Evolutionary conservation across 2,113 vertebrate species (phyloP), one percentile per base, ranked within the genome.

Genomic region (Albula goreensis): DNA sequence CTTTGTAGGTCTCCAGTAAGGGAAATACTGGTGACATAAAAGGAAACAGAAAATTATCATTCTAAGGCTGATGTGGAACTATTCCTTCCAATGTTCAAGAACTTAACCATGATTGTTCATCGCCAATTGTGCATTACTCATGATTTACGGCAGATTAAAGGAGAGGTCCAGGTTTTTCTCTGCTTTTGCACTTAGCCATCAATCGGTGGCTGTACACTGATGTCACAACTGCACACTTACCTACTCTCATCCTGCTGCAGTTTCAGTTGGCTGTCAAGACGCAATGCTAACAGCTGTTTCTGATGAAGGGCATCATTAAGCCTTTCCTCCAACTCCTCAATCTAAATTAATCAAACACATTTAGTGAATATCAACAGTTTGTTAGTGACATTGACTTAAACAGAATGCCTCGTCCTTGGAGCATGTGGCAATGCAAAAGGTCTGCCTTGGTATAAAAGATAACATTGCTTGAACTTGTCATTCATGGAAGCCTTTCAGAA

Each of bases 261-360:
- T 91, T 98, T 97, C 84, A 99, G 84, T 66, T 99, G 97, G 86
- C 88, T 99, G 90, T 99, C 97, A 91, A 99, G 92, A 85, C 95
- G 96, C 89, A 99, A 92, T n/a, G 96, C 90, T n/a, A 99, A 89
- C 2, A 99, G 85, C 86, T 99, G 96, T 85, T 99, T 99, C 92
- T 99, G 97, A 89, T 99, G 96, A 87, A 98, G 87, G 31, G 98
- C 95, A 86, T 99, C 97, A 85, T 99, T 99, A 86, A 99, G 93
- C 87, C 95, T 96, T 90, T 99, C 98, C 88, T 99, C 98, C 52
- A 99, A 92, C 86, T 99, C 98, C 87, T 99, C 98, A 86, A 96
- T 95, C 98, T 99, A 86, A 77, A 78, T 84, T 91, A 87, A 82
- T 60, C 10, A 81, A 90, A 81, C n/a, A 74, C 50, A 78, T 48